Evolutionary conservation across 2,797 vertebrate species (phyloP).

Genomic region (Crax fasciolata): DNA sequence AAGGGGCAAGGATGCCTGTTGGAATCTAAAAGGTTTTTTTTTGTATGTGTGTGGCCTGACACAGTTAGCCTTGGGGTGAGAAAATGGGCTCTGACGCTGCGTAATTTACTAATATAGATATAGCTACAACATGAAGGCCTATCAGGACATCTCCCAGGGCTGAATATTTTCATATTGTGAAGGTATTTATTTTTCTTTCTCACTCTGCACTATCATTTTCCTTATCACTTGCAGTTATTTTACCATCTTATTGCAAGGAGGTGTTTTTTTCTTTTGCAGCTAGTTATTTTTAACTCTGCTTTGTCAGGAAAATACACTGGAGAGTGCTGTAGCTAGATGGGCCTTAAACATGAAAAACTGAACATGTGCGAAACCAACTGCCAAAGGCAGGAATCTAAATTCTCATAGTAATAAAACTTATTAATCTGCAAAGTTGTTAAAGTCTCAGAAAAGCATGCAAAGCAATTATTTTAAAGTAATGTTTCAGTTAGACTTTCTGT

Average conservation of each 20-base stretch:
- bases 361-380: not conserved
- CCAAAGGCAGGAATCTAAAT: not conserved
- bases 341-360: not conserved
- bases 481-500: not conserved
- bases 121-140: not conserved
- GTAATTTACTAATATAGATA: not conserved
- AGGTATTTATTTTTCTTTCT: not conserved
- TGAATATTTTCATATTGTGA: not conserved
- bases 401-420: not conserved
- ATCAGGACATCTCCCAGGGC: not conserved
- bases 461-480: not conserved
- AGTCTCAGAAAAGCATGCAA: not conserved
- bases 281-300: not conserved
- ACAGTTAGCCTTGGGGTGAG: not conserved
- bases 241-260: not conserved
- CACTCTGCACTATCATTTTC: not conserved
- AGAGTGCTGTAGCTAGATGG: not conserved
- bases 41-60: not conserved
- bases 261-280: rapidly evolving
- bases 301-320: not conserved
- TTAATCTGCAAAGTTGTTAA: not conserved
- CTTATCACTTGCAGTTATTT: not conserved
- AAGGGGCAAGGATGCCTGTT: not conserved
- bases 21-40: not conserved
- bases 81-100: not conserved